phyloP scores from a whole-genome alignment of 2,113 vertebrate genomes.

The Acrocephalus kingi region DNA sequence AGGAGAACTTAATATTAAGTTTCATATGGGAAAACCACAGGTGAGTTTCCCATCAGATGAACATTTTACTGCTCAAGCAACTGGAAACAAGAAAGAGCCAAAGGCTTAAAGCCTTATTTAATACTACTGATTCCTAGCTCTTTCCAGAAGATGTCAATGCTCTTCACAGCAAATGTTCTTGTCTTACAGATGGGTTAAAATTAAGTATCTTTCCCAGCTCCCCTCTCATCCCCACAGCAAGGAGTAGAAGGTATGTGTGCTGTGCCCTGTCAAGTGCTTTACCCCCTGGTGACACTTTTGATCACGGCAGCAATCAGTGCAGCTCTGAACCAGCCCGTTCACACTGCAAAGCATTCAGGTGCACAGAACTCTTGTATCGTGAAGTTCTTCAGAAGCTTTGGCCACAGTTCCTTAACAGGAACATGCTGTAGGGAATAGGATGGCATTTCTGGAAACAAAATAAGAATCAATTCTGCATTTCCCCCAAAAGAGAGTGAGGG shows the following conservation, averaged over 20 bases:
- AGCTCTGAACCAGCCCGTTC: not conserved
- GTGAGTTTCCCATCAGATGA: slow-evolving; percentile 26
- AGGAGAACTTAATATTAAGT: slow-evolving; percentile 17
- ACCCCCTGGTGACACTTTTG: not conserved
- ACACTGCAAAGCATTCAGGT: not conserved
- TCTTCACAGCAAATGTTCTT: not conserved
- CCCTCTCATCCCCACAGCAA: not conserved
- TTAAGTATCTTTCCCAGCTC: not conserved
- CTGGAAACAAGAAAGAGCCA: not conserved
- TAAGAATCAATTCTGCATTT: not conserved
- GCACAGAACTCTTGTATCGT: accelerated
- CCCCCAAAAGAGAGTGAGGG: not conserved
- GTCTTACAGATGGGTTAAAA: not conserved
- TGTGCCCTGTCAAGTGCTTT: no score
- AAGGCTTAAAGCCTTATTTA: slow-evolving; percentile 33
- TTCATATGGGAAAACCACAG: slow-evolving; percentile 10
- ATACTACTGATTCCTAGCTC: not conserved
- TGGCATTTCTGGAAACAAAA: not conserved
- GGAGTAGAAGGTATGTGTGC: not conserved
- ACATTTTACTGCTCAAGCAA: slow-evolving; percentile 8
- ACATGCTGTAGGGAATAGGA: accelerated
- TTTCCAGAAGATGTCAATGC: not conserved
- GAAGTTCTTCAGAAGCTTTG: not conserved
- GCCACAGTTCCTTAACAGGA: not conserved
- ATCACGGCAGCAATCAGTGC: not conserved